These are phyloP conservation scores for Gibbula magus DNA, from an alignment of 2,888 invertebrate species.

Conservation along the genomic window DNA sequence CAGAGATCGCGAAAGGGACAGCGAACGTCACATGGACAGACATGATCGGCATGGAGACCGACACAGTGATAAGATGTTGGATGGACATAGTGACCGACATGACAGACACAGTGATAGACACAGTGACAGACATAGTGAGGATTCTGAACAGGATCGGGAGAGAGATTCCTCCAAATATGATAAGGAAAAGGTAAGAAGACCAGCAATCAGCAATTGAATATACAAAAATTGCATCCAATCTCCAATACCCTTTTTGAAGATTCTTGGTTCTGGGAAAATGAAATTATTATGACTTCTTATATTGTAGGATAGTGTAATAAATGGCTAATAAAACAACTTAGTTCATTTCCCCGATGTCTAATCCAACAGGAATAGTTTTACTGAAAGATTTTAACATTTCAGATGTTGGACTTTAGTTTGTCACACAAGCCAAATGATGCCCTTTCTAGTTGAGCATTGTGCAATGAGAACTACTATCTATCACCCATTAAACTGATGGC, in stretches of 20 bases:
- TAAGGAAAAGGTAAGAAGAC: constrained; percentile 34
- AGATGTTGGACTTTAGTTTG: not conserved
- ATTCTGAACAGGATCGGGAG: constrained; percentile 18
- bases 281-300: too few species aligned
- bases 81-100: not conserved
- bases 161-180: constrained; percentile 34
- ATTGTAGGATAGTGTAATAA: too few species aligned
- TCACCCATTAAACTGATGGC: constrained; percentile 1
- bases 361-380: too few species aligned
- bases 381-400: too few species aligned
- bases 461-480: constrained; percentile 7
- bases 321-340: too few species aligned
- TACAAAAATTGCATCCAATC: too few species aligned
- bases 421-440: not conserved
- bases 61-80: not conserved
- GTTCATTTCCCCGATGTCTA: too few species aligned
- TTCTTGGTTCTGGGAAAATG: too few species aligned
- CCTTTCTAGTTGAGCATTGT: not conserved
- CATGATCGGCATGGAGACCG: constrained; percentile 11
- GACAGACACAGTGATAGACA: constrained; percentile 18
- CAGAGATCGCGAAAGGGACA: not conserved
- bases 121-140: constrained; percentile 24
- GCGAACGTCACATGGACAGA: not conserved
- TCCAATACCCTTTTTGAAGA: too few species aligned
- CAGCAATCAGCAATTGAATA: too few species aligned